Base-by-base conservation (phyloP, 2,797 vertebrate species). In the Pipistrellus nathusii region DNA sequence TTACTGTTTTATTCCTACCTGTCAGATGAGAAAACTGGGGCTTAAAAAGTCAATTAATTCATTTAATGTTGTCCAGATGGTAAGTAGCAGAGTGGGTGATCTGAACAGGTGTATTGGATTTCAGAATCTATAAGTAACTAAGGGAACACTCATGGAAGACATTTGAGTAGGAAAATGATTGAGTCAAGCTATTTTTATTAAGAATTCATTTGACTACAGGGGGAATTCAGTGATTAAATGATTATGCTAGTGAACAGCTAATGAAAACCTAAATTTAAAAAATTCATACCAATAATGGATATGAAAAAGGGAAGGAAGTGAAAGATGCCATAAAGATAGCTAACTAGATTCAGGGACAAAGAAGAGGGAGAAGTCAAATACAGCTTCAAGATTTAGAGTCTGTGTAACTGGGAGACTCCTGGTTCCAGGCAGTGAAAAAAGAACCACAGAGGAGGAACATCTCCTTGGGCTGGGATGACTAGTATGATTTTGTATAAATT, bases 31-130 rank as follows among this genome's bases (percentile, higher is more conserved):
- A 75, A 89, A 92, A 75, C 53, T 55, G 32, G 21, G 23, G 25
- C 48, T 87, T 88, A 83, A 64, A 77, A 84, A 84, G 53, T 76
- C 85, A 95, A 59, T 94, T 91, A 92, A 94, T 94, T 93, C 27
- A 48, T 57, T 88, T 71, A 88, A 78, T 88, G 59, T 77, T 88
- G 44, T 59, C 64, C 46, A 88, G 59, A 48, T 93, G 82, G 32
- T 87, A 73, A 85, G 72, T 85, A 82, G 51, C 25, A 59, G 64
- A 48, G 12, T n/a, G 30, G 44, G 57, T 44, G 86, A 92, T 94
- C 92, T 89, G 57, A 82, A 91, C 55, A 81, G 38, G 12, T 69
- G 1, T 51, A 32, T 92, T 91, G 59, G 73, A 53, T 94, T 94
- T 87, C 32, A 82, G 38, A 66, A 53, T 17, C 72, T 32, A 0